Conservation (phyloP, 2,888 invertebrate species). For the Crepidodera aurea region DNA sequence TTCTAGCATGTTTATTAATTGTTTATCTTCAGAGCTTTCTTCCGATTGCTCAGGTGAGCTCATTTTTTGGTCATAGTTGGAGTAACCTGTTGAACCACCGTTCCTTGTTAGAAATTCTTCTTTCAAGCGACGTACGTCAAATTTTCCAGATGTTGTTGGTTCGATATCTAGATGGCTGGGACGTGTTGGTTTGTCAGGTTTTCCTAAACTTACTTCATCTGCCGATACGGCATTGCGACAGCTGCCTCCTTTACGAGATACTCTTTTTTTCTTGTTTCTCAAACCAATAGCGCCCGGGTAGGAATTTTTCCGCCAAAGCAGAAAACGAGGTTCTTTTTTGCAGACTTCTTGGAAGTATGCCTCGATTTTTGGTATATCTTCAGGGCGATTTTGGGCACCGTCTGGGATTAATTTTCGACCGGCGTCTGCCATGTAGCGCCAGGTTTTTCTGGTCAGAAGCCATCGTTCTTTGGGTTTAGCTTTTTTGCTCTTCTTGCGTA, state of each 20-base stretch:
- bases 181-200: conserved; percentile 60
- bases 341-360: conserved; percentile 86
- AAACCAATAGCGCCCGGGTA: conserved; percentile 77
- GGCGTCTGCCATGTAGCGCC: conserved; percentile 93
- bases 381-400: conserved; percentile 73
- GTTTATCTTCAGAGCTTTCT: conserved; percentile 64
- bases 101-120: conserved; percentile 71
- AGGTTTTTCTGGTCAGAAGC: conserved; percentile 87
- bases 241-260: conserved; percentile 70
- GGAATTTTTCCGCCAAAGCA: conserved; percentile 84
- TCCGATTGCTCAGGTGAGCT: conserved; percentile 25
- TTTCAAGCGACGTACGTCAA: conserved; percentile 74
- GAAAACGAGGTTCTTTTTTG: conserved; percentile 77
- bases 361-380: conserved; percentile 83
- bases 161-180: conserved; percentile 56
- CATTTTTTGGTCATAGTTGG: conserved; percentile 34
- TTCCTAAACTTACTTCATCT: conserved; percentile 67
- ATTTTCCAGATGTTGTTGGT: conserved; percentile 65
- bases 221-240: conserved; percentile 73
- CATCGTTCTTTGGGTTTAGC: conserved; percentile 78
- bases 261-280: conserved; percentile 66
- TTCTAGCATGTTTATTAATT: conserved; percentile 71
- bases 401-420: conserved; percentile 88
- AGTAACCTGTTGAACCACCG: conserved; percentile 47
- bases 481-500: conserved; percentile 63